A percentile compares a stretch with the other conserved stretches of the same genome.
These are phyloP conservation scores for Cryptus armator DNA, from an alignment of 2,888 invertebrate genomes.

Conservation along the genomic window DNA sequence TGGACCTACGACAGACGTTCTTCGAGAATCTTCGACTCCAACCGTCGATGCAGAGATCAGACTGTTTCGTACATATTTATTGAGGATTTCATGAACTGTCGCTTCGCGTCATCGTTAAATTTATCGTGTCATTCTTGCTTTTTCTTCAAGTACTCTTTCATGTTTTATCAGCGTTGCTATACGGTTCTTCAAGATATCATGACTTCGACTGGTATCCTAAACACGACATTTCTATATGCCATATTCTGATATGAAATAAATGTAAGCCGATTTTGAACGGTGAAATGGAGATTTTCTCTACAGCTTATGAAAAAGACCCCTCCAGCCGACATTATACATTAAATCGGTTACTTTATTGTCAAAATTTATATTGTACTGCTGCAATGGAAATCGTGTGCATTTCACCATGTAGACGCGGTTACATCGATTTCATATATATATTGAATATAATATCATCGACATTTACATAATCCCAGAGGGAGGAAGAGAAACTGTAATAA, in stretches of 20 bases:
- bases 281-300: no score
- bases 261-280: no score
- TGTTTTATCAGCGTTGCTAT: constrained; percentile 53
- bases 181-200: not conserved
- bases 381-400: no score
- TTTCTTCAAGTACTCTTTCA: constrained; percentile 55
- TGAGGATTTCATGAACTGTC: constrained; percentile 26
- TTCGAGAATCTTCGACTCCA: constrained; percentile 43
- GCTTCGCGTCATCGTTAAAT: constrained; percentile 31
- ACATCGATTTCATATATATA: not conserved
- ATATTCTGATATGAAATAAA: no score
- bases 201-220: not conserved
- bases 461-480: not conserved
- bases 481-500: not conserved
- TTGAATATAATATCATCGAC: constrained; percentile 7
- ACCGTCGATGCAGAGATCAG: not conserved
- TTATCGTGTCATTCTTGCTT: constrained; percentile 8
- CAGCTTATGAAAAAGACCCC: no score
- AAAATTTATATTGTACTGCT: no score
- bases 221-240: not conserved
- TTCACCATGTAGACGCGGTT: not conserved
- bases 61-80: constrained; percentile 29
- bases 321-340: no score
- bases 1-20: constrained; percentile 40
- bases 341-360: no score